Evolutionary conservation across 1,140 invertebrate species (phyloP), one percentile per base, ranked within the genome.

Genomic region (Ylistrum balloti): DNA sequence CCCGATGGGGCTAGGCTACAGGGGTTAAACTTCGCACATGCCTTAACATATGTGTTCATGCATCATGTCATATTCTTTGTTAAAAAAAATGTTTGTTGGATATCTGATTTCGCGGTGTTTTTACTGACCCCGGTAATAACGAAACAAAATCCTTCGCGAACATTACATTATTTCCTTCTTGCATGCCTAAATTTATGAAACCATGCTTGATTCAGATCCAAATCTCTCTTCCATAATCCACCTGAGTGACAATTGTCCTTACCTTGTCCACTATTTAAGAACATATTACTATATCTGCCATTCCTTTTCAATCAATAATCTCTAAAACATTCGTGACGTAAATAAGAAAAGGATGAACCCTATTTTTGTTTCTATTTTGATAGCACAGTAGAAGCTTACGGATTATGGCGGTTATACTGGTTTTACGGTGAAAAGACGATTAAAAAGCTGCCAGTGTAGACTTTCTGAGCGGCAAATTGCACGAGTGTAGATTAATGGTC

Each of bases 301-400:
- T 28, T 74, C 5, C 5, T 74, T 74, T 74, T n/a, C n/a, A n/a
- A 74, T 74, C 56, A 74, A 74, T 74, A 74, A 22, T n/a, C 56
- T 28, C 56, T 28, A 28, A 74, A 74, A 17, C 56, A 5, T 74
- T n/a, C n/a, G 28, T 74, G 56, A 74, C 56, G 56, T 74, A n/a
- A 74, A 74, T 74, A 74, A 74, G 56, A 74, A 74, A n/a, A 74
- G 56, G 56, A 74, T 74, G 28, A 74, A 74, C 56, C 28, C 56
- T 28, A 28, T 74, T 74, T 74, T 28, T 74, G 56, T 74, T 74
- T 74, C n/a, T n/a, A 74, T 74, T 74, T 74, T 74, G 56, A 74
- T 5, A 74, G 56, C 22, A 74, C 22, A 74, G 56, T 5, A 74
- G 56, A 74, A 74, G 56, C n/a, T 74, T 74, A 17, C 56, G 56